Evolutionary conservation across 2,113 vertebrate genomes (phyloP).

Genomic region (Onychostruthus taczanowskii): DNA sequence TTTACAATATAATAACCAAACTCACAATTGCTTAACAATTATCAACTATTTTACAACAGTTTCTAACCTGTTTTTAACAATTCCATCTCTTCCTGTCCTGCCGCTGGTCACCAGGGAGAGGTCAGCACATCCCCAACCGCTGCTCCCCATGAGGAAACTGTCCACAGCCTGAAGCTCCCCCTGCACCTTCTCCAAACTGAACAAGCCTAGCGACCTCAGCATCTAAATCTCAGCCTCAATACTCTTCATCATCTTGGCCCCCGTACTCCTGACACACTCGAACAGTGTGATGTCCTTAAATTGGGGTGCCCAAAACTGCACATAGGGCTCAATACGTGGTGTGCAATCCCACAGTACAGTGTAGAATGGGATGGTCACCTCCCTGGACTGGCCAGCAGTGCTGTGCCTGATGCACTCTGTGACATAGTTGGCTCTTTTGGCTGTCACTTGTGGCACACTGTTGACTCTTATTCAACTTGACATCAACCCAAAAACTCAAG

Average conservation of each 20-base stretch:
- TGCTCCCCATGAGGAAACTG: background rate
- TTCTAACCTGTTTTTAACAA: background rate
- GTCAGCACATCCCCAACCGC: accelerated
- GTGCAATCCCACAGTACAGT: no score
- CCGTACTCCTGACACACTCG: background rate
- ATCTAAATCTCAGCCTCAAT: background rate
- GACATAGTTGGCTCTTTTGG: accelerated
- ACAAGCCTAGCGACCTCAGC: background rate
- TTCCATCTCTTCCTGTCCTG: background rate
- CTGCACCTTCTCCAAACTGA: background rate
- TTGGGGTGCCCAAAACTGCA: background rate
- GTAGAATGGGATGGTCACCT: background rate
- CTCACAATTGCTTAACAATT: background rate
- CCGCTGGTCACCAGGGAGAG: background rate
- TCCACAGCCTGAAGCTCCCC: no score
- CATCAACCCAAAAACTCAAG: background rate
- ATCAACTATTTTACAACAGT: background rate
- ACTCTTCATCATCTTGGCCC: background rate
- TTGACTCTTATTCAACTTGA: no score
- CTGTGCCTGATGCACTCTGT: background rate
- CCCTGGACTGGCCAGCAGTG: background rate
- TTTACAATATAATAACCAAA: background rate
- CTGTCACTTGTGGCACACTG: background rate
- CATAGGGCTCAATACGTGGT: background rate
- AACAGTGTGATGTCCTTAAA: no score